Evolutionary conservation across 1,140 invertebrate species (phyloP).

Genomic region (Thaumatotibia leucotreta): DNA sequence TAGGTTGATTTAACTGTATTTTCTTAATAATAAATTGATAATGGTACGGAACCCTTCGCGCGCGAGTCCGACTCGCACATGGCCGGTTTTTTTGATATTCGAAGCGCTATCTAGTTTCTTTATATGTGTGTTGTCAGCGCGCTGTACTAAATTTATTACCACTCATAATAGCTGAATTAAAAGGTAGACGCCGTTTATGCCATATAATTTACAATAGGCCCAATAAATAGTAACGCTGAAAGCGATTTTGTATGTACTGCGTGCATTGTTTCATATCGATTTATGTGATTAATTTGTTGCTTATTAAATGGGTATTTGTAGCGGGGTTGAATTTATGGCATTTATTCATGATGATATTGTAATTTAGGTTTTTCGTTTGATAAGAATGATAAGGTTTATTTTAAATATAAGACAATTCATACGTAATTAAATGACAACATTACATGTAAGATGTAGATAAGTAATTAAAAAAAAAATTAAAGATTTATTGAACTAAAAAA

Average conservation of each 20-base stretch:
- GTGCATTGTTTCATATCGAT: background rate
- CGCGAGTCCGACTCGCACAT: too few species aligned
- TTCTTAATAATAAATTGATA: background rate
- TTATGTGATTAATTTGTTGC: background rate
- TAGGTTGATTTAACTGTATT: too few species aligned
- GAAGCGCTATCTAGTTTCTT: constrained; percentile 2
- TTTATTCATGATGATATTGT: background rate
- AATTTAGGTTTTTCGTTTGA: too few species aligned
- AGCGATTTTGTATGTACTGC: background rate
- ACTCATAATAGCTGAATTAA: constrained; percentile 43
- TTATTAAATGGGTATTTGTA: background rate
- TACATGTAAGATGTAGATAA: too few species aligned
- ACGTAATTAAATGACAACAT: too few species aligned
- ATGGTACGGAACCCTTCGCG: background rate
- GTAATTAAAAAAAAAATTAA: too few species aligned
- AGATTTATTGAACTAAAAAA: too few species aligned
- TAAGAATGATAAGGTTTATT: too few species aligned
- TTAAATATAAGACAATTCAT: too few species aligned
- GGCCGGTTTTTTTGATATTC: too few species aligned
- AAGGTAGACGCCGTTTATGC: constrained; percentile 32
- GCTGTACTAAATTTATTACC: constrained; percentile 37
- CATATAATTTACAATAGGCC: background rate
- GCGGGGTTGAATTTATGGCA: background rate
- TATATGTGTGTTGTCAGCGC: constrained; percentile 13
- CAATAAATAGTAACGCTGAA: background rate